phyloP scores from a whole-genome alignment of 2,888 invertebrate genomes.

The Pemphredon lugubris region DNA sequence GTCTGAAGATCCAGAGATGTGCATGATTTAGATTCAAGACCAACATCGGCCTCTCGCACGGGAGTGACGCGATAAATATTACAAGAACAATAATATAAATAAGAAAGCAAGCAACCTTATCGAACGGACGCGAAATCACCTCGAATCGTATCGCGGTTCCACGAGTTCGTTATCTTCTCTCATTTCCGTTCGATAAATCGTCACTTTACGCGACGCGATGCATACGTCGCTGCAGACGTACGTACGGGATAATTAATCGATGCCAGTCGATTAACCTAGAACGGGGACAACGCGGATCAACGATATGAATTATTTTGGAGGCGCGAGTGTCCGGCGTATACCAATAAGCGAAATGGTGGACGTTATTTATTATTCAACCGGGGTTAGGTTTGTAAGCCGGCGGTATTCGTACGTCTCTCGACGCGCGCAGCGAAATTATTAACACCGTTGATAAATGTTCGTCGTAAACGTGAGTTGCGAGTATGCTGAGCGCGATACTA shows the following conservation, averaged over 20 bases:
- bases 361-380: constrained; percentile 57
- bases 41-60: too few relatives aligned
- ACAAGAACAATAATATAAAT: too few relatives aligned
- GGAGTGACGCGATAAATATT: too few relatives aligned
- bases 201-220: constrained; percentile 10
- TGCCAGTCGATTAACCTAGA: constrained; percentile 33
- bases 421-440: constrained; percentile 56
- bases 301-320: constrained; percentile 46
- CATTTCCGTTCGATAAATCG: constrained; percentile 34
- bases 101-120: constrained; percentile 15
- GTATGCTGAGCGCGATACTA: constrained; percentile 9
- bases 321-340: constrained; percentile 25
- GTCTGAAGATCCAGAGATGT: too few relatives aligned
- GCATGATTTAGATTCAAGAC: too few relatives aligned
- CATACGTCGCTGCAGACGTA: background rate
- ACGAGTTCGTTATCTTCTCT: constrained; percentile 10
- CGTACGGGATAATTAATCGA: constrained; percentile 34
- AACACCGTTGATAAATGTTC: constrained; percentile 50
- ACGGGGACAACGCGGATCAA: constrained; percentile 31
- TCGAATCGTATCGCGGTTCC: constrained; percentile 1
- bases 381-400: constrained; percentile 45
- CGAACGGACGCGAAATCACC: constrained; percentile 11
- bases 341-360: constrained; percentile 41
- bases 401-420: constrained; percentile 38
- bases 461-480: constrained; percentile 33